Conservation (phyloP, 2,797 vertebrate genomes). For the Phataginus tricuspis region DNA sequence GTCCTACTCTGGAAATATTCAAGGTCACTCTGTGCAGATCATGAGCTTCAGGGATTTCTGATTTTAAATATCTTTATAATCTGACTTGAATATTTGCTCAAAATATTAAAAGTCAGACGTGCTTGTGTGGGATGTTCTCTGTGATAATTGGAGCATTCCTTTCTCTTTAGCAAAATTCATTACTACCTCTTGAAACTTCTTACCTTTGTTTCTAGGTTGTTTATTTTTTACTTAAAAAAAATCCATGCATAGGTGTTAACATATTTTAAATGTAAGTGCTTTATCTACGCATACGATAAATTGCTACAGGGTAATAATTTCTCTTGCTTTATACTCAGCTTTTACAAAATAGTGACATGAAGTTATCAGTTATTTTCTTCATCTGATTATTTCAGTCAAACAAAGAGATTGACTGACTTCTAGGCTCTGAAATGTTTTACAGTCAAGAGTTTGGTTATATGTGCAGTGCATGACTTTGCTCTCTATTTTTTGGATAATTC, state of each 20-base stretch:
- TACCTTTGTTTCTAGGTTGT: neutral
- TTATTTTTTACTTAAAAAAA: neutral
- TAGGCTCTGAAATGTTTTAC: neutral
- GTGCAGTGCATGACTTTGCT: neutral
- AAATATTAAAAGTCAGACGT: neutral
- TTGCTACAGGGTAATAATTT: neutral
- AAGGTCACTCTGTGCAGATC: neutral
- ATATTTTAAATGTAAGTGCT: neutral
- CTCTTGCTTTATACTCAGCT: neutral
- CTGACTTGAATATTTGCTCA: neutral
- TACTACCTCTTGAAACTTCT: neutral
- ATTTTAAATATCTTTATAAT: neutral
- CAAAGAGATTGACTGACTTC: neutral
- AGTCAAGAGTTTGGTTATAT: neutral
- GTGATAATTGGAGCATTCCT: neutral
- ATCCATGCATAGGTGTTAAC: neutral
- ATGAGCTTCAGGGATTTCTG: neutral
- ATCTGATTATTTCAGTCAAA: neutral
- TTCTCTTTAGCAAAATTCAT: neutral
- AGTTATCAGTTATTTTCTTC: neutral
- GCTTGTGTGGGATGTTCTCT: neutral
- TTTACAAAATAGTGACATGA: neutral
- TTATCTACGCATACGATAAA: neutral
- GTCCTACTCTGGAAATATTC: neutral
- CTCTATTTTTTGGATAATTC: neutral